phyloP scores from a whole-genome alignment of 2,888 invertebrate genomes.

The Ellobium chinense region DNA sequence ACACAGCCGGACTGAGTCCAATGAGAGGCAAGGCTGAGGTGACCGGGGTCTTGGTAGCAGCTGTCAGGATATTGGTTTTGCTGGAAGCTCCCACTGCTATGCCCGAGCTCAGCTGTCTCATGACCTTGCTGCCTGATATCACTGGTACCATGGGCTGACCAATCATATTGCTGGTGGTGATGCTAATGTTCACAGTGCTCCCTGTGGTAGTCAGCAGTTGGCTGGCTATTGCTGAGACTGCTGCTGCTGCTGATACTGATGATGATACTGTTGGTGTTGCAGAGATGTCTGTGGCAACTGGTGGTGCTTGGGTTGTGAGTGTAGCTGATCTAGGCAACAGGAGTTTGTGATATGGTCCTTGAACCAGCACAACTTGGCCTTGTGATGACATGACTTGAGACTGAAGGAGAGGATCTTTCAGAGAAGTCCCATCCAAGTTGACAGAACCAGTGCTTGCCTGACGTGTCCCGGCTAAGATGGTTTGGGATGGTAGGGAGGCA shows the following conservation, averaged over 20 bases:
- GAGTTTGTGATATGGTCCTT: constrained; percentile 29
- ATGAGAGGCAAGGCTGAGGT: neutral
- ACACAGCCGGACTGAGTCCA: constrained; percentile 5
- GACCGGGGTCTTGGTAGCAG: constrained; percentile 16
- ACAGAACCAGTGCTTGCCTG: constrained; percentile 1
- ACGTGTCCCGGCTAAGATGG: constrained; percentile 1
- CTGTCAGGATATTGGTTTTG: constrained; percentile 31
- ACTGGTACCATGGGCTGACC: constrained; percentile 57
- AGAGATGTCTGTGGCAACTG: neutral
- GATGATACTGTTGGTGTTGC: too few species aligned
- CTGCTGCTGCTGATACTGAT: constrained; percentile 9
- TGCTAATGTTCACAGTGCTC: constrained; percentile 1
- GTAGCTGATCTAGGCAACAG: constrained; percentile 19
- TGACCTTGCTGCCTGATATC: constrained; percentile 27
- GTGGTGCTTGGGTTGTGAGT: neutral
- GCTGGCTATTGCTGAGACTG: constrained; percentile 18
- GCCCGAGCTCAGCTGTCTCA: constrained; percentile 25
- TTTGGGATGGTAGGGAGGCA: constrained; percentile 15
- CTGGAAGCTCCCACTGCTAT: neutral
- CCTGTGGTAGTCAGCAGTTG: constrained; percentile 35
- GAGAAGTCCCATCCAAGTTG: neutral
- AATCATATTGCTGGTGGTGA: constrained; percentile 47
- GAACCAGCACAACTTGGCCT: constrained; percentile 18
- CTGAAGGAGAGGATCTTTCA: neutral
- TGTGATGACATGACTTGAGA: neutral